Base-by-base conservation (phyloP, 2,888 invertebrate species). In the Sepiola atlantica region DNA sequence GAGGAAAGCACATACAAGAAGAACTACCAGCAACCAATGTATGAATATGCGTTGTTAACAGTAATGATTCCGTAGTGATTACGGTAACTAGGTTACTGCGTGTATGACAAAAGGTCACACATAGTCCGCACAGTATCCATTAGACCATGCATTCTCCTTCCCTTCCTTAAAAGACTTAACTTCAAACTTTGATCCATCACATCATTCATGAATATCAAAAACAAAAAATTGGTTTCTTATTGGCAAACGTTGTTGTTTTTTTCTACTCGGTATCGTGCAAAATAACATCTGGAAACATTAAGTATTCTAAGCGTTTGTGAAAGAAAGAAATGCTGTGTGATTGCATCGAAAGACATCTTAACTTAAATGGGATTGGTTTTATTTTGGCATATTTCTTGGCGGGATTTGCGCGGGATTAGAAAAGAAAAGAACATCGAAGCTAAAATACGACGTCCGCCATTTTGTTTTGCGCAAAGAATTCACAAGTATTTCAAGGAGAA, bases 251-350 rank as follows among this genome's bases (percentile, higher is more conserved):
- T 14, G n/a, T 45, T 45, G 2, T 45, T 2, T 45, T 45, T 45
- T 45, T 77, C 77, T n/a, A n/a, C n/a, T 77, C 77, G 32, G 3
- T 77, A 21, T 77, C n/a, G 77, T 77, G 77, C 77, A 77, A 77
- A 77, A 77, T 77, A 77, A 77, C n/a, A 77, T n/a, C n/a, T 77
- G 77, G n/a, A 77, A 77, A 77, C n/a, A 77, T 77, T 77, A 77
- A 4, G n/a, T 77, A 32, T 77, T n/a, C 77, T 77, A 77, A 77
- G n/a, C n/a, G 77, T n/a, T 77, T n/a, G 18, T n/a, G n/a, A 77
- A 77, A 77, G n/a, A 77, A 77, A 57, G 24, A 24, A 21, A 16
- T 24, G 61, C 24, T 61, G n/a, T n/a, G n/a, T n/a, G 28, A n/a
- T 28, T 77, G 77, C 77, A 77, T 28, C n/a, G 16, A 77, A 77